Evolutionary conservation across 2,888 invertebrate species (phyloP).

Genomic region (Clostera curtula): DNA sequence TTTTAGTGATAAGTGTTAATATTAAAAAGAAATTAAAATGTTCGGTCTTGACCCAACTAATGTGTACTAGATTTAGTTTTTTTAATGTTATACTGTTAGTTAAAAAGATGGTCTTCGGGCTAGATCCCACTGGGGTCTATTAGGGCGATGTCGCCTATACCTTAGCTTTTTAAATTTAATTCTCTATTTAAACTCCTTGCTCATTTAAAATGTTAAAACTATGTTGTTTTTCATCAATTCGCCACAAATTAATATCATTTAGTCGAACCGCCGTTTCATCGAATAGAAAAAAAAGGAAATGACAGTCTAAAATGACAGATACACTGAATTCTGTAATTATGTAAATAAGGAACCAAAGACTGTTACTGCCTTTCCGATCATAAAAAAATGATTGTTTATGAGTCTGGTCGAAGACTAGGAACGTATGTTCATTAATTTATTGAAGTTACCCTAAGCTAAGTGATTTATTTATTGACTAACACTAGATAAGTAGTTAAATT

Average conservation of each 20-base stretch:
- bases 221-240: constrained; percentile 42
- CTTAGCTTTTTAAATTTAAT: constrained; percentile 13
- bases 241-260: constrained; percentile 55
- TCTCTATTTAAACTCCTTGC: constrained; percentile 10
- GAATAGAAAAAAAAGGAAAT: constrained; percentile 62
- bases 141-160: constrained; percentile 20
- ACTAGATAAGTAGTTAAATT: constrained; percentile 42
- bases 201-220: constrained; percentile 30
- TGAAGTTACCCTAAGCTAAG: constrained; percentile 69
- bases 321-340: constrained; percentile 37
- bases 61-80: constrained; percentile 39
- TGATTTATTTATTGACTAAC: constrained; percentile 68
- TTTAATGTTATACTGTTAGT: constrained; percentile 22
- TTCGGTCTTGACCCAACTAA: constrained; percentile 41
- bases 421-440: constrained; percentile 57
- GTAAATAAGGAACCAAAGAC: constrained; percentile 69
- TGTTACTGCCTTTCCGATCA: constrained; percentile 47
- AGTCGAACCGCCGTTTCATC: constrained; percentile 59
- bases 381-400: constrained; percentile 23
- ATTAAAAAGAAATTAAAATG: constrained; percentile 25
- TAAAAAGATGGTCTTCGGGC: constrained; percentile 41
- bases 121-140: constrained; percentile 58
- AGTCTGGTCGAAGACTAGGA: constrained; percentile 43
- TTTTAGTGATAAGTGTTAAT: constrained; percentile 32
- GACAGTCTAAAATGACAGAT: constrained; percentile 11